Conservation (phyloP, 2,113 vertebrate species). For the Chiloscyllium plagiosum region DNA sequence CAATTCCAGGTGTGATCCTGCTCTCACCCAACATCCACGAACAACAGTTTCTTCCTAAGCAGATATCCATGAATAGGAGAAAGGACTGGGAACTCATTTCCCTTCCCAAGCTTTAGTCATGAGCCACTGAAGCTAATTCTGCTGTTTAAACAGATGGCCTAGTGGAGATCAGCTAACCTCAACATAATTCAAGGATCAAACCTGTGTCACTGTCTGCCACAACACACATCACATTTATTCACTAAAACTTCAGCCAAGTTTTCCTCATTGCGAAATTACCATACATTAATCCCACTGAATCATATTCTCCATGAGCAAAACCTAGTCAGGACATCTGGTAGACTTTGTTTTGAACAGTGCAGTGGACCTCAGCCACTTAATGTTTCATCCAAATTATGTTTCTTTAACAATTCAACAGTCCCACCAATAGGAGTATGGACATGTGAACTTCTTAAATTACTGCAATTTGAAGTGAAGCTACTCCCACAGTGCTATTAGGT, state of each 20-base stretch:
- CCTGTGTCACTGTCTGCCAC: background rate
- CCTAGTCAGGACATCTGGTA: too few relatives aligned
- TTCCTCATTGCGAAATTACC: background rate
- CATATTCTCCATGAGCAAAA: too few relatives aligned
- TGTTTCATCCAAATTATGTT: too few relatives aligned
- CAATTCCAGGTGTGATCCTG: background rate
- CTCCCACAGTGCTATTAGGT: too few relatives aligned
- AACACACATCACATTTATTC: background rate
- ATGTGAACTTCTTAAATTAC: too few relatives aligned
- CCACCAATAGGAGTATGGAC: too few relatives aligned
- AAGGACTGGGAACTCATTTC: constrained; percentile 15
- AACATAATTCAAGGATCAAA: background rate
- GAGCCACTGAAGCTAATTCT: background rate
- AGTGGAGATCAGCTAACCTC: background rate
- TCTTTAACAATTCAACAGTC: too few relatives aligned
- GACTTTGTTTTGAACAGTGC: too few relatives aligned
- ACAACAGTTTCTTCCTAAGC: background rate
- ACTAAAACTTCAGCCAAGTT: background rate
- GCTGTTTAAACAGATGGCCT: too few relatives aligned
- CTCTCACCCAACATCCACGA: background rate
- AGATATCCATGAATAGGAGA: background rate
- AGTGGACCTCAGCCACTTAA: too few relatives aligned
- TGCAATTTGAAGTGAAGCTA: too few relatives aligned
- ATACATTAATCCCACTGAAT: background rate
- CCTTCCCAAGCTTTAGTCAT: background rate